phyloP scores from a whole-genome alignment of 92 coral and sea anemone species.

The Anthopleura xanthogrammica region DNA sequence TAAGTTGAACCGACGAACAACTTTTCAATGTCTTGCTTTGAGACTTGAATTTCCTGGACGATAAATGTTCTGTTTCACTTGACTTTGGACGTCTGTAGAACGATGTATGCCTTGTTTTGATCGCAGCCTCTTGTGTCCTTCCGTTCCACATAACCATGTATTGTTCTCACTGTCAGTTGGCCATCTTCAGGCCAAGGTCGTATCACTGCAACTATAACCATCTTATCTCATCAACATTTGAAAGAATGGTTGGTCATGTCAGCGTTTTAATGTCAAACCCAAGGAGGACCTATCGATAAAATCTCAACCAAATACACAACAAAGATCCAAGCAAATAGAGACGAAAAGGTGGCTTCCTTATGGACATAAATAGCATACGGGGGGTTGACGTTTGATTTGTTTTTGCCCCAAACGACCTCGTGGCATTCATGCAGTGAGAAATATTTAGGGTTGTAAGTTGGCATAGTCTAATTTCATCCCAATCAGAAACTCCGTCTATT shows the following conservation, averaged over 20 bases:
- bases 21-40: no score
- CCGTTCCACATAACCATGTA: constrained; percentile 4
- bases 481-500: background rate
- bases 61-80: no score
- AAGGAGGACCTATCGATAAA: background rate
- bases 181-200: constrained; percentile 5
- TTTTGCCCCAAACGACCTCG: background rate
- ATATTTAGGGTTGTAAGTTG: background rate
- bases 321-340: background rate
- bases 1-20: no score
- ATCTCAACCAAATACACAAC: background rate
- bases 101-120: background rate
- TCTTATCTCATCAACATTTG: background rate
- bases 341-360: background rate
- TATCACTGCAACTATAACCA: background rate
- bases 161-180: background rate
- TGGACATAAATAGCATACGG: background rate
- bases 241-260: background rate
- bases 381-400: background rate
- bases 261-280: background rate
- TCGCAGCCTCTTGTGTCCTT: background rate
- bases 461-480: background rate
- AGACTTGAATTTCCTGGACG: no score
- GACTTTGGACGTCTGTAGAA: no score
- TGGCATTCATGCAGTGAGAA: background rate